Conservation (phyloP, 1,140 invertebrate species). For the Druon quercuslanigerum region DNA sequence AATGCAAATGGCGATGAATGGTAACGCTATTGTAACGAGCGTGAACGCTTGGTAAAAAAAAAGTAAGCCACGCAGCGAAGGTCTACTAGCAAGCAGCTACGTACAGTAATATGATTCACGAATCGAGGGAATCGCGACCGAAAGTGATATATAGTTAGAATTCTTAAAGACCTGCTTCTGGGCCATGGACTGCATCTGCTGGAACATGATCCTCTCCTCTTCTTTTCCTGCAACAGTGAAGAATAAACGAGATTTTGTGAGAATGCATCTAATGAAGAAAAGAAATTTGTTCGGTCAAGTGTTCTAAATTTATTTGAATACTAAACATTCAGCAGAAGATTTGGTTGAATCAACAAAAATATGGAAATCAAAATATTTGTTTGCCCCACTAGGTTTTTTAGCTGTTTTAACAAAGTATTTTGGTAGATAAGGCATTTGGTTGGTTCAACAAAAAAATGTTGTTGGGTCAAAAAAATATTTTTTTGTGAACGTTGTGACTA, state of each 20-base stretch:
- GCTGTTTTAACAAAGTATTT: too few relatives aligned
- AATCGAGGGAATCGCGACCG: slow-evolving; percentile 44
- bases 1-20: slow-evolving; percentile 30
- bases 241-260: slow-evolving; percentile 11
- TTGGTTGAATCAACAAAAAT: too few relatives aligned
- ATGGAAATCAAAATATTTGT: too few relatives aligned
- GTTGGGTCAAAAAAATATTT: too few relatives aligned
- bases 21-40: slow-evolving; percentile 33
- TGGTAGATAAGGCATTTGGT: too few relatives aligned
- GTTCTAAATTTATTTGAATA: too few relatives aligned
- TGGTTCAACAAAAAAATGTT: too few relatives aligned
- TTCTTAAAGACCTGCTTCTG: slow-evolving; percentile 93
- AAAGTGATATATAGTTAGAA: slow-evolving; percentile 60
- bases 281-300: too few relatives aligned
- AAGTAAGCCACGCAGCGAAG: slow-evolving; percentile 53
- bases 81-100: slow-evolving; percentile 58
- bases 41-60: slow-evolving; percentile 39
- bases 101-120: slow-evolving; percentile 52
- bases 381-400: too few relatives aligned
- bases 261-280: background rate
- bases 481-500: too few relatives aligned
- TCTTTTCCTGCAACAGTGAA: slow-evolving; percentile 88
- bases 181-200: slow-evolving; percentile 96
- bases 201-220: slow-evolving; percentile 95
- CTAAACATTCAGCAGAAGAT: too few relatives aligned